phyloP scores from a whole-genome alignment of 2,797 vertebrate species.

The Siniperca scherzeri region DNA sequence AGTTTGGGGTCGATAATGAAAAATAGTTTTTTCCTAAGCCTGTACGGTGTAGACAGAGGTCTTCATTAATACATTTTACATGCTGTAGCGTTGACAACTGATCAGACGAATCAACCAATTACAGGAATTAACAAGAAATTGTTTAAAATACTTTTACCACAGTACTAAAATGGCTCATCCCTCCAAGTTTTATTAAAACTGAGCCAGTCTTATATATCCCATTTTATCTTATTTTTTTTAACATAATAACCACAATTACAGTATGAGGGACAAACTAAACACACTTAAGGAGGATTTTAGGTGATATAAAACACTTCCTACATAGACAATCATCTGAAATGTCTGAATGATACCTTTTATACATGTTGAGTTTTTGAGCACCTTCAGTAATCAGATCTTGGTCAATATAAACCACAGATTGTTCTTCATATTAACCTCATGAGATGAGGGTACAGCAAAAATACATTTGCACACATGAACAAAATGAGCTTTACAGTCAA shows the following conservation, averaged over 20 bases:
- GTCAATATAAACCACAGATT: not conserved
- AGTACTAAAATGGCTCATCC: not conserved
- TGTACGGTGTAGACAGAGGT: too few species aligned
- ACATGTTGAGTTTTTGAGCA: not conserved
- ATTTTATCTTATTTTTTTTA: not conserved
- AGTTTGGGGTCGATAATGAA: conserved; percentile 5
- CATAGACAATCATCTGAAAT: not conserved
- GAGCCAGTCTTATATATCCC: not conserved
- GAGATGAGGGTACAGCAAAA: not conserved
- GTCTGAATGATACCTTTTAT: not conserved
- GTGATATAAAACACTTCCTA: not conserved
- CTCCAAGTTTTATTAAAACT: not conserved
- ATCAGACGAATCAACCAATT: not conserved
- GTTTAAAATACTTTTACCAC: not conserved
- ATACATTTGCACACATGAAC: not conserved
- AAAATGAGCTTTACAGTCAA: not conserved
- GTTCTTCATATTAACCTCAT: not conserved
- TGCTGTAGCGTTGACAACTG: not conserved
- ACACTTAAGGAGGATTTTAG: not conserved
- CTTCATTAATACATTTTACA: not conserved
- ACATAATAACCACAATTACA: not conserved
- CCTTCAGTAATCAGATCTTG: not conserved
- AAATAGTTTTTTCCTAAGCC: not conserved
- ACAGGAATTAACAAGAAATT: not conserved
- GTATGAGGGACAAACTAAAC: not conserved